Percentiles rank a stretch among this genome's conserved stretches.
These are phyloP conservation scores for Ypsolopha scabrella DNA, from an alignment of 2,888 invertebrate species.

Conservation along the genomic window DNA sequence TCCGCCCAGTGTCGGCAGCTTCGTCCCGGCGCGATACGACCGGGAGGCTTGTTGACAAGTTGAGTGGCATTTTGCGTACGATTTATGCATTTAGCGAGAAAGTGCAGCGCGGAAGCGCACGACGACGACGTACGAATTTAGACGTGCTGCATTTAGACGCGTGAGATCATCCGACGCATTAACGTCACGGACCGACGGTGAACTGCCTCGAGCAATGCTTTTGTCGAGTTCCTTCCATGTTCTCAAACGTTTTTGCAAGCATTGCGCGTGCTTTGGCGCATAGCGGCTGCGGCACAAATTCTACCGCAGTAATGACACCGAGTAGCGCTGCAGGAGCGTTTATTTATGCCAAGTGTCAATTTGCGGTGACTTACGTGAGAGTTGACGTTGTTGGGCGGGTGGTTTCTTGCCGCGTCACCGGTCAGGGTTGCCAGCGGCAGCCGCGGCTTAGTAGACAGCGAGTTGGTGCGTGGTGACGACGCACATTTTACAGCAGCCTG, in stretches of 20 bases:
- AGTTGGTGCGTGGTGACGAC: slow-evolving; percentile 61
- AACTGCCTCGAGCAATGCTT: slow-evolving; percentile 13
- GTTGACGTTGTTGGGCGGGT: slow-evolving; percentile 63
- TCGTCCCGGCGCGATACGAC: slow-evolving; percentile 13
- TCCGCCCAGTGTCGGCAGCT: too few relatives aligned
- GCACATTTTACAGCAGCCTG: slow-evolving; percentile 67
- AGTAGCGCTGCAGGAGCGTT: not conserved
- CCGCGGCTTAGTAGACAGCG: slow-evolving; percentile 60
- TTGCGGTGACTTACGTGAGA: slow-evolving; percentile 48
- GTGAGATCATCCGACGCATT: slow-evolving; percentile 55
- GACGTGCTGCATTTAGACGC: slow-evolving; percentile 54
- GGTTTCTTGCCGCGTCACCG: slow-evolving; percentile 51
- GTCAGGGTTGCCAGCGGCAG: slow-evolving; percentile 53
- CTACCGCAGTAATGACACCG: not conserved
- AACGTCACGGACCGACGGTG: slow-evolving; percentile 15
- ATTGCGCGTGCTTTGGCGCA: slow-evolving; percentile 7
- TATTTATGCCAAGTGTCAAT: not conserved
- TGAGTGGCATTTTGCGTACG: slow-evolving; percentile 52
- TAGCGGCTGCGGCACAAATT: slow-evolving; percentile 6
- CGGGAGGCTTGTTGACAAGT: slow-evolving; percentile 43
- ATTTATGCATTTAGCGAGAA: slow-evolving; percentile 57
- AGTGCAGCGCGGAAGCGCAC: slow-evolving; percentile 52
- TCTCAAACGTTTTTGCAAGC: slow-evolving; percentile 7
- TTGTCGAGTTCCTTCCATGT: slow-evolving; percentile 5
- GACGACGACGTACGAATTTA: slow-evolving; percentile 48